phyloP scores from a whole-genome alignment of 2,113 vertebrate species.

The Poecilia latipinna region DNA sequence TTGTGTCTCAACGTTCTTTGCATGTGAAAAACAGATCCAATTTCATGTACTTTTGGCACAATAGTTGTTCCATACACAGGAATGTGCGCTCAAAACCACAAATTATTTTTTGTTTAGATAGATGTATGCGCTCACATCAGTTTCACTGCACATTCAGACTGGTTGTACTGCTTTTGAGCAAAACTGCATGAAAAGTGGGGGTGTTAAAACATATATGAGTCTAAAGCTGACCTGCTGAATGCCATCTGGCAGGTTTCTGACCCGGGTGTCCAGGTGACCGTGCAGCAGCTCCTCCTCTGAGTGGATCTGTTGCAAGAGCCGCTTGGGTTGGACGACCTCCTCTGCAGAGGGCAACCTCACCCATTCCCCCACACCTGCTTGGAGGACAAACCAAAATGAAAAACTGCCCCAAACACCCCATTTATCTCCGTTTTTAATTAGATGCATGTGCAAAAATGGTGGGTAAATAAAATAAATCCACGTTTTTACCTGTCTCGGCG shows the following conservation, averaged over 20 bases:
- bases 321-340: slow-evolving; percentile 87
- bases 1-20: no score
- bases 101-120: no score
- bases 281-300: slow-evolving; percentile 85
- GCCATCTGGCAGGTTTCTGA: slow-evolving; percentile 73
- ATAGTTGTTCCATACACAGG: no score
- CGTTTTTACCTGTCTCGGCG: slow-evolving; percentile 79
- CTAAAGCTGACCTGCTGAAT: slow-evolving; percentile 77
- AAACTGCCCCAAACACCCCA: neutral
- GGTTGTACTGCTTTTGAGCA: no score
- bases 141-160: no score
- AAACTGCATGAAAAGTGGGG: no score
- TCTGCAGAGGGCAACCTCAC: slow-evolving; percentile 57
- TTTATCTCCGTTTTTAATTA: neutral
- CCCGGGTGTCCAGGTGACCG: slow-evolving; percentile 84
- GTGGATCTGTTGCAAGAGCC: slow-evolving; percentile 85
- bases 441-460: neutral
- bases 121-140: no score
- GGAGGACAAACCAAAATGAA: neutral
- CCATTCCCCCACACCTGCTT: slow-evolving; percentile 65
- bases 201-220: no score
- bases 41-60: no score
- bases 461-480: neutral
- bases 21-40: no score
- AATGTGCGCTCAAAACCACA: no score